These are phyloP conservation scores for Watsonalla cultraria DNA, from an alignment of 2,888 invertebrate genomes.

Conservation along the genomic window DNA sequence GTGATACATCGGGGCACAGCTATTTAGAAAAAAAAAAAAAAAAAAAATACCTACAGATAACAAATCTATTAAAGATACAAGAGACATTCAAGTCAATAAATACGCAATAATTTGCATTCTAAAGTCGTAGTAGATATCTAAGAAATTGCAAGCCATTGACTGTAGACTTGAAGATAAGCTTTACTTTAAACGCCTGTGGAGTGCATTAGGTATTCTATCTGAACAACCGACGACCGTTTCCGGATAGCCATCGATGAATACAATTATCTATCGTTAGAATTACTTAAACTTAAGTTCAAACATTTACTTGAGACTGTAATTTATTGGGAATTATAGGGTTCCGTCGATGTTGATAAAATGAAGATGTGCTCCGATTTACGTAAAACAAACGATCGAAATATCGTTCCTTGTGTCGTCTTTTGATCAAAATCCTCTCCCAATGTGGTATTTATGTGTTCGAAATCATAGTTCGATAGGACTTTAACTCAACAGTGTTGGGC, in stretches of 20 bases:
- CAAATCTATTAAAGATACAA: too few relatives aligned
- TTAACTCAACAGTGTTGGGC: too few relatives aligned
- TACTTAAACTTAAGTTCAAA: background rate
- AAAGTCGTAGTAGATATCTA: background rate
- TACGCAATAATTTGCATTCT: background rate
- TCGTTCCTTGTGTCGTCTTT: too few relatives aligned
- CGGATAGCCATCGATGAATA: background rate
- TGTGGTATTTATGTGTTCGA: too few relatives aligned
- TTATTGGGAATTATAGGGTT: background rate
- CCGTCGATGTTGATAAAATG: too few relatives aligned
- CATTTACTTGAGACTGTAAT: background rate
- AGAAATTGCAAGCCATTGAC: background rate
- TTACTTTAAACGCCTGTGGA: constrained; percentile 3
- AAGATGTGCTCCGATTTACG: too few relatives aligned
- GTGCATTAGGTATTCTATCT: background rate
- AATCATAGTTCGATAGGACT: too few relatives aligned
- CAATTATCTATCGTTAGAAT: background rate
- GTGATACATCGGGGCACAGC: too few relatives aligned
- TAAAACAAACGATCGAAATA: too few relatives aligned
- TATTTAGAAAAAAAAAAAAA: too few relatives aligned
- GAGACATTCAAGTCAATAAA: background rate
- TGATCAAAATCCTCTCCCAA: too few relatives aligned
- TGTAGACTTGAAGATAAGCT: constrained; percentile 11
- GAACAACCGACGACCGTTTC: background rate
- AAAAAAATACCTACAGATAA: too few relatives aligned